Conservation (phyloP, 2,888 invertebrate genomes). For the Deilephila porcellus region DNA sequence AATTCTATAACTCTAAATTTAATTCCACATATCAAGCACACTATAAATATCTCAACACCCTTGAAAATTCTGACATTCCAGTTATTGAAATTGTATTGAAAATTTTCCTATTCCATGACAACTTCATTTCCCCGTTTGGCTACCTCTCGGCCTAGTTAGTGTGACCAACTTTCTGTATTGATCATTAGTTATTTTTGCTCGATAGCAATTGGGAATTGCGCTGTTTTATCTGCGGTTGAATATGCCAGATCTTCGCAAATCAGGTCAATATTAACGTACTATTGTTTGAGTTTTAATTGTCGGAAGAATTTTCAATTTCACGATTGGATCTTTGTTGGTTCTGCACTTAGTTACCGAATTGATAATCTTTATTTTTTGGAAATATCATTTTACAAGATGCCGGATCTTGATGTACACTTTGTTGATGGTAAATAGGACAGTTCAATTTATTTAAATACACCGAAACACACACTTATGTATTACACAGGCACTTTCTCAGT, state of each 20-base stretch:
- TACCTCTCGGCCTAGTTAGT: slow-evolving; percentile 11
- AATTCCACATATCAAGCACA: no score
- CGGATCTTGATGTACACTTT: no score
- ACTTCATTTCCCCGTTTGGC: slow-evolving; percentile 3
- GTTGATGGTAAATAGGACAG: no score
- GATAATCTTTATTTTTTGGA: no score
- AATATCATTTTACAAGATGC: no score
- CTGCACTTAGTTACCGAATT: background rate
- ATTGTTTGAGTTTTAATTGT: background rate
- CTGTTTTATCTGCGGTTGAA: slow-evolving; percentile 9
- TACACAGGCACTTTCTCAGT: no score
- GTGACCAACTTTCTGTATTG: slow-evolving; percentile 18
- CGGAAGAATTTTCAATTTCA: background rate
- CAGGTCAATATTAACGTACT: background rate
- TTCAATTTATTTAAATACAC: no score
- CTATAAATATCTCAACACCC: no score
- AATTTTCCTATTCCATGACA: background rate
- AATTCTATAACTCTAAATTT: no score
- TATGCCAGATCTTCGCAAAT: background rate
- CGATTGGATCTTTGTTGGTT: background rate
- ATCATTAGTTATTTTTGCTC: slow-evolving; percentile 18
- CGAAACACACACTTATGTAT: no score
- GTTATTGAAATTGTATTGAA: background rate
- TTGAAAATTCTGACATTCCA: background rate
- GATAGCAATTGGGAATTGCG: background rate